Base-by-base conservation (phyloP, 2,113 vertebrate genomes). In the Cyanistes caeruleus region DNA sequence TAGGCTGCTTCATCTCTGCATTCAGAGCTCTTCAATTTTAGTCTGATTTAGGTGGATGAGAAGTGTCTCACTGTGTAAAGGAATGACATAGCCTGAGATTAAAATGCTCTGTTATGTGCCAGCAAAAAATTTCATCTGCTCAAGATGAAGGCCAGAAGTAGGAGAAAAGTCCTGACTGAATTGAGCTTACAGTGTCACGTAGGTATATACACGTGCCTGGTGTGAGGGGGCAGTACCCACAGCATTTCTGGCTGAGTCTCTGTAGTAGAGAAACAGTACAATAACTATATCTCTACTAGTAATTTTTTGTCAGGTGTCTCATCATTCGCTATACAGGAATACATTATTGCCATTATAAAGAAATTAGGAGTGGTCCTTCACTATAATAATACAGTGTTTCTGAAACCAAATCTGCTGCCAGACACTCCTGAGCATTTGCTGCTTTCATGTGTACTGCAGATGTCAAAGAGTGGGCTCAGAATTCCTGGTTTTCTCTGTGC, bases 151-250 rank as follows among this genome's bases (percentile, higher is more conserved):
- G 17, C 31, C n/a, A 48, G 69, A 43, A 46, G n/a, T 41, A 59
- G 53, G 24, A 87, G 12, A 65, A 22, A 74, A 83, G 22, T 24
- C 25, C n/a, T 60, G 37, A 21, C 7, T 23, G 12, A 23, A 6
- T 2, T 15, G 43, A 86, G 22, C 7, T 79, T 49, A 18, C 24
- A 58, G 39, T 23, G 24, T 49, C 28, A 7, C 3, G 23, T 15
- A 58, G 46, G 23, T 46, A 33, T 69, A 27, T 35, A 43, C 0
- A 0, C 0, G 2, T 33, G 28, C 7, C 44, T 49, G 46, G 53
- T 3, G 2, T 28, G 48, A 84, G 35, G n/a, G 25, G 51, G 8
- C 11, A 85, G 65, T 23, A 62, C 13, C 51, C 51, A 37, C n/a
- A 73, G 13, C 19, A 27, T 51, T 90, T 92, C 75, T 84, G 23